These are phyloP conservation scores for Puma concolor DNA, from an alignment of 2,113 vertebrate species.

Conservation along the genomic window DNA sequence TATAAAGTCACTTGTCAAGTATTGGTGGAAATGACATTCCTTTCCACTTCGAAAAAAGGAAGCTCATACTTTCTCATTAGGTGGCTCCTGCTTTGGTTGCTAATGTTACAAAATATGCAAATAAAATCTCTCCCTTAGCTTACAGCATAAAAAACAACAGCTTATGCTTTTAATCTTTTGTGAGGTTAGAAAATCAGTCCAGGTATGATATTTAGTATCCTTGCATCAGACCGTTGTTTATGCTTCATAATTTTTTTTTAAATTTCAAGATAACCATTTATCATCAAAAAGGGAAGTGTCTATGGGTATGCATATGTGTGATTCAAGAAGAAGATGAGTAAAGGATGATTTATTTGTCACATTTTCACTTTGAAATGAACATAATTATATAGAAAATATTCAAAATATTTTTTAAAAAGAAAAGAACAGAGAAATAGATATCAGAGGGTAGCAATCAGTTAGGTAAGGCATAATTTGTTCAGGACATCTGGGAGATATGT, in stretches of 20 bases:
- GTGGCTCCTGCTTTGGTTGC: slow-evolving; percentile 19
- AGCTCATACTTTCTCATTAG: slow-evolving; percentile 56
- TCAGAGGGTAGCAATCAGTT: not conserved
- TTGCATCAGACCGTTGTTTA: not conserved
- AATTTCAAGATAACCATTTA: not conserved
- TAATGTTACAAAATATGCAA: slow-evolving; percentile 4
- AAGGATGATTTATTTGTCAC: not conserved
- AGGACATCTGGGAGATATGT: not conserved
- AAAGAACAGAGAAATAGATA: not conserved
- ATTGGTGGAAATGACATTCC: slow-evolving; percentile 37
- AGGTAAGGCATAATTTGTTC: not conserved
- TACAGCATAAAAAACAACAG: not conserved
- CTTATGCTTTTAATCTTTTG: slow-evolving; percentile 25
- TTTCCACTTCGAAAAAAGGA: slow-evolving; percentile 25
- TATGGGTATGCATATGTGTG: not conserved
- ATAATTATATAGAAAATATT: slow-evolving; percentile 25
- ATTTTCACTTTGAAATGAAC: not conserved
- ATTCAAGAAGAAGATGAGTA: not conserved
- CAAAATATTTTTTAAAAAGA: not conserved
- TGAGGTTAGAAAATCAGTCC: slow-evolving; percentile 28
- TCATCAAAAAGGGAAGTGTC: not conserved
- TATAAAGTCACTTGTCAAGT: slow-evolving; percentile 60
- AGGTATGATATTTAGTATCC: not conserved
- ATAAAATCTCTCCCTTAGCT: not conserved
- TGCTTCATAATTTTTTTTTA: not conserved